Conservation (phyloP, 2,888 invertebrate species). For the Synergus japonicus region DNA sequence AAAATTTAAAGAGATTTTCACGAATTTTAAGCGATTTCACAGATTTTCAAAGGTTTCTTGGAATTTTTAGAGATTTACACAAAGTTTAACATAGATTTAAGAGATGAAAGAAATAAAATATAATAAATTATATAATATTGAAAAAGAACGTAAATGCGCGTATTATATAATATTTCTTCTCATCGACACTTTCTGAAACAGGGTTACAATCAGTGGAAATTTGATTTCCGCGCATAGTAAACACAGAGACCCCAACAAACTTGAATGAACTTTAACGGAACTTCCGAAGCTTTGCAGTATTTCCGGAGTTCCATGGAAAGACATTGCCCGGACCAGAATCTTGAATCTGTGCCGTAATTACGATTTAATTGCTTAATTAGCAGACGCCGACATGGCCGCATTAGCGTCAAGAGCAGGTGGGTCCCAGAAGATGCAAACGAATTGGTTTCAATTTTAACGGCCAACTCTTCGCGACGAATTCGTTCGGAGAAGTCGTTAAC, state of each 20-base stretch:
- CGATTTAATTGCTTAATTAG: conserved; percentile 62
- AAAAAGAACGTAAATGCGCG: no score
- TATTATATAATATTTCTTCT: no score
- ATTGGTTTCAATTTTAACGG: conserved; percentile 56
- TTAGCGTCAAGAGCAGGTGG: conserved; percentile 55
- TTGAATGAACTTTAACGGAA: conserved; percentile 42
- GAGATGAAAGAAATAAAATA: no score
- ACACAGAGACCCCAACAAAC: conserved; percentile 25
- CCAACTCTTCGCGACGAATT: conserved; percentile 44
- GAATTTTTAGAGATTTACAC: no score
- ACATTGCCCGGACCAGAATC: conserved; percentile 44
- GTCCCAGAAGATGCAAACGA: conserved; percentile 55
- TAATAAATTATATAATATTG: no score
- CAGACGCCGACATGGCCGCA: conserved; percentile 55
- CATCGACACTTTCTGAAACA: no score
- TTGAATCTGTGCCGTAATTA: conserved; percentile 55
- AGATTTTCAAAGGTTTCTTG: no score
- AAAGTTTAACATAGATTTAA: no score
- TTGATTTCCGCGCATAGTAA: conserved; percentile 5
- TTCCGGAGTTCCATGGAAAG: conserved; percentile 51
- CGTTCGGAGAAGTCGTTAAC: conserved; percentile 49
- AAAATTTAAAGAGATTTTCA: no score
- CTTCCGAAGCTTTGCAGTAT: conserved; percentile 47
- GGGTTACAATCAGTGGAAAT: background rate
- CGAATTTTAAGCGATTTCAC: no score